These are phyloP conservation scores for Drosophila cardini DNA, from an alignment of 1,140 invertebrate genomes.

Conservation along the genomic window DNA sequence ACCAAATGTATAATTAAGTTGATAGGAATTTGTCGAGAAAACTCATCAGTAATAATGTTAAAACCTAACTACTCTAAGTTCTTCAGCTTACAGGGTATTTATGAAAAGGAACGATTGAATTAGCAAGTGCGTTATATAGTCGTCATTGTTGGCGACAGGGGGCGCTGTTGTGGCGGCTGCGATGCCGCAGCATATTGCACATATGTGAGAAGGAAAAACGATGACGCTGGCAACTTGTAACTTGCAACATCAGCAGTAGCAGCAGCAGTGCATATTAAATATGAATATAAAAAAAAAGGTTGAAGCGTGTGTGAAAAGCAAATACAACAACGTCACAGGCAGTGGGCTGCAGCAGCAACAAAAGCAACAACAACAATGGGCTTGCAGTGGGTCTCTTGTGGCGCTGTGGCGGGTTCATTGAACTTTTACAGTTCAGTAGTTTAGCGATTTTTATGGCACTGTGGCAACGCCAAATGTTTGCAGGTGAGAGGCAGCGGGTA, in stretches of 20 bases:
- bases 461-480: conserved; percentile 31
- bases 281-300: conserved; percentile 52
- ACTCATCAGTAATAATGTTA: background rate
- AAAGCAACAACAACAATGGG: conserved; percentile 32
- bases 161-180: conserved; percentile 21
- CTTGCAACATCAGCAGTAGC: conserved; percentile 75
- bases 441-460: conserved; percentile 76
- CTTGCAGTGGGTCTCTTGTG: conserved; percentile 37
- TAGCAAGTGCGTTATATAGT: conserved; percentile 62
- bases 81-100: conserved; percentile 32
- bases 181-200: conserved; percentile 28
- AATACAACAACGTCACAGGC: conserved; percentile 57
- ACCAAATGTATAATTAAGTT: background rate
- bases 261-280: conserved; percentile 72
- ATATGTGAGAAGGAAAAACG: conserved; percentile 59
- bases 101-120: conserved; percentile 60
- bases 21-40: background rate
- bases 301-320: conserved; percentile 46
- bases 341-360: conserved; percentile 46
- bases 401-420: conserved; percentile 74
- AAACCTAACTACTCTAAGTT: background rate
- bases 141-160: conserved; percentile 8
- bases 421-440: conserved; percentile 82
- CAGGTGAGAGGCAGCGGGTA: conserved; percentile 16
- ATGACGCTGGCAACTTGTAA: conserved; percentile 58